phyloP scores from a whole-genome alignment of 2,113 vertebrate species.

The Tricholaema leucomelas region DNA sequence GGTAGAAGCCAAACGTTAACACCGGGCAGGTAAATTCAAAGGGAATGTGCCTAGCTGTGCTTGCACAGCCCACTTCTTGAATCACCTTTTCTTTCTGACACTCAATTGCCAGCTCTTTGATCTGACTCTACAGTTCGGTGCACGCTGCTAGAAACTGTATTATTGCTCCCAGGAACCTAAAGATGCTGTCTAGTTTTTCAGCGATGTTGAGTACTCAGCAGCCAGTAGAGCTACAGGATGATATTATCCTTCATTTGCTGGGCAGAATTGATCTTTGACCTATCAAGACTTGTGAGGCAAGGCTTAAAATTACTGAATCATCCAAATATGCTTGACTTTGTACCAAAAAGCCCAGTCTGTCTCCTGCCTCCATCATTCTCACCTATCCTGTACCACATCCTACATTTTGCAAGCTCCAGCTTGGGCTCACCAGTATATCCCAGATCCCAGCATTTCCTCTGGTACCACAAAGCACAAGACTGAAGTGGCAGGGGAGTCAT shows the following conservation, averaged over 20 bases:
- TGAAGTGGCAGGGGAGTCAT: neutral
- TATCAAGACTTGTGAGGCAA: neutral
- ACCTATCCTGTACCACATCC: neutral
- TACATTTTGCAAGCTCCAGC: neutral
- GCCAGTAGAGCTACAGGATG: neutral
- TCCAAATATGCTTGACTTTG: neutral
- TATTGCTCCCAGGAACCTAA: neutral
- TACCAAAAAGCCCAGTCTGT: neutral
- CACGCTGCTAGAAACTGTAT: neutral
- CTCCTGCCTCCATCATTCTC: neutral
- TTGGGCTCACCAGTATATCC: neutral
- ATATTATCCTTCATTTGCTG: neutral
- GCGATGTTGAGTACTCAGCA: neutral
- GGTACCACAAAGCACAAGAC: neutral
- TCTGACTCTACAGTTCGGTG: neutral
- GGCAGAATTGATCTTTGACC: neutral
- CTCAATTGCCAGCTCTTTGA: neutral
- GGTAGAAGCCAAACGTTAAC: neutral
- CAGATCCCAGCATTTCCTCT: rapidly evolving
- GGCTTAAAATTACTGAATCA: neutral
- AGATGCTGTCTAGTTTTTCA: neutral
- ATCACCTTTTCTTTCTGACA: neutral
- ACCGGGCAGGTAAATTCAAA: neutral
- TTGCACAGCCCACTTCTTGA: neutral
- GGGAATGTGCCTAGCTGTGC: neutral